These are phyloP conservation scores for Mastomys natalensis DNA, from an alignment of 2,113 vertebrate genomes.

Conservation along the genomic window DNA sequence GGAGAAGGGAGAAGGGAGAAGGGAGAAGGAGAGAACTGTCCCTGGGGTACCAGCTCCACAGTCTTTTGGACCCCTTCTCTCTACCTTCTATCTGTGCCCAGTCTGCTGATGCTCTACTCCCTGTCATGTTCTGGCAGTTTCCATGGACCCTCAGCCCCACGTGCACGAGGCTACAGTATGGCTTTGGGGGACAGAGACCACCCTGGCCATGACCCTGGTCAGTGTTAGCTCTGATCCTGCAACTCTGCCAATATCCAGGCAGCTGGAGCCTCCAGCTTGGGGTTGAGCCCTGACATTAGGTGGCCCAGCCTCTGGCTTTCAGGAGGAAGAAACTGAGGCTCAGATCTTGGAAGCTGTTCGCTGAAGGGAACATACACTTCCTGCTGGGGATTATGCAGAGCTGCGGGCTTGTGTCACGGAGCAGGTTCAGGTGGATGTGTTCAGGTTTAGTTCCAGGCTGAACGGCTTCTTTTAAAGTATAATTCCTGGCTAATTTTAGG, in stretches of 20 bases:
- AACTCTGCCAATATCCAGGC: background rate
- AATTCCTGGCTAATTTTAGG: background rate
- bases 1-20: too few species aligned
- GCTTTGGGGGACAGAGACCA: background rate
- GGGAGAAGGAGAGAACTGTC: background rate
- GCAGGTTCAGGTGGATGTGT: background rate
- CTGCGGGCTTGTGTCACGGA: background rate
- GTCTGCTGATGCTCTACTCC: background rate
- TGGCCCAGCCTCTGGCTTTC: too few species aligned
- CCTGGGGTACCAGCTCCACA: background rate
- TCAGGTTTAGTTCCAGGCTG: background rate
- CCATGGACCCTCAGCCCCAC: background rate
- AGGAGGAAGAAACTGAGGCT: background rate
- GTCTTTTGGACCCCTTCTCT: background rate
- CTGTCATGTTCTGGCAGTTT: background rate
- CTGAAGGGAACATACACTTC: background rate
- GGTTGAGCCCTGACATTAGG: background rate
- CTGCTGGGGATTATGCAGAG: background rate
- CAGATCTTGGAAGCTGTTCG: background rate
- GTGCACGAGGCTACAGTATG: background rate
- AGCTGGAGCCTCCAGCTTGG: accelerated
- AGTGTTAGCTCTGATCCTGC: background rate
- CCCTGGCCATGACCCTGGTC: background rate
- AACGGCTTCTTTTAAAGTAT: background rate
- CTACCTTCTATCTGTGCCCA: background rate